phyloP scores from a whole-genome alignment of 2,113 vertebrate species.

The Penelope pileata region DNA sequence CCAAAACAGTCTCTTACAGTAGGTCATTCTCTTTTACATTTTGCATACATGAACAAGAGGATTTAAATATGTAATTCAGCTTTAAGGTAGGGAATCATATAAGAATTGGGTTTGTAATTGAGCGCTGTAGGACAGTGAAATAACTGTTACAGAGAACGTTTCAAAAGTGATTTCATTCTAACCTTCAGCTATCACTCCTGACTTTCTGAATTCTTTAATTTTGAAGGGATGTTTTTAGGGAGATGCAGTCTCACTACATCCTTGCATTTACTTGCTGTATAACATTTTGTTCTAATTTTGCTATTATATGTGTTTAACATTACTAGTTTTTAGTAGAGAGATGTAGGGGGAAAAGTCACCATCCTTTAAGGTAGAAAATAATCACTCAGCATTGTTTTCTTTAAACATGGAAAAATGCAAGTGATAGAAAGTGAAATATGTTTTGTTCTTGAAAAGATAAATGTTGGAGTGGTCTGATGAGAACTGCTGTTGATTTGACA shows the following conservation, averaged over 20 bases:
- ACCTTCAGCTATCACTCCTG: neutral
- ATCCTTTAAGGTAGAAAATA: neutral
- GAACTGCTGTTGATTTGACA: conserved; percentile 41
- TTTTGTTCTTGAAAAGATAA: conserved; percentile 33
- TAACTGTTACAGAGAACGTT: neutral
- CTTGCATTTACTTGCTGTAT: neutral
- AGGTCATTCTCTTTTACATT: neutral
- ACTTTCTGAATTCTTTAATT: neutral
- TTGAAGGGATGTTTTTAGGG: neutral
- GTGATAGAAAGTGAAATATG: neutral
- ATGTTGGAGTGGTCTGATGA: conserved; percentile 18
- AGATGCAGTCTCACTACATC: neutral
- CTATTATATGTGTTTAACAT: neutral
- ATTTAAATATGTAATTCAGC: neutral
- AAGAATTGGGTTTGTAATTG: neutral
- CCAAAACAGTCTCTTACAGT: too few species aligned
- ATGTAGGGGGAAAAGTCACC: neutral
- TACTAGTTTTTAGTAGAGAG: neutral
- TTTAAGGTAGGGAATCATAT: neutral
- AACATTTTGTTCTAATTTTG: neutral
- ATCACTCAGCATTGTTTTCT: neutral
- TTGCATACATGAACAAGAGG: neutral
- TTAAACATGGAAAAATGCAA: neutral
- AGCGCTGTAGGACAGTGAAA: neutral
- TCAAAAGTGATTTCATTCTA: neutral